Conservation (phyloP, 2,113 vertebrate species). For the Ptychochromis oligacanthus region DNA sequence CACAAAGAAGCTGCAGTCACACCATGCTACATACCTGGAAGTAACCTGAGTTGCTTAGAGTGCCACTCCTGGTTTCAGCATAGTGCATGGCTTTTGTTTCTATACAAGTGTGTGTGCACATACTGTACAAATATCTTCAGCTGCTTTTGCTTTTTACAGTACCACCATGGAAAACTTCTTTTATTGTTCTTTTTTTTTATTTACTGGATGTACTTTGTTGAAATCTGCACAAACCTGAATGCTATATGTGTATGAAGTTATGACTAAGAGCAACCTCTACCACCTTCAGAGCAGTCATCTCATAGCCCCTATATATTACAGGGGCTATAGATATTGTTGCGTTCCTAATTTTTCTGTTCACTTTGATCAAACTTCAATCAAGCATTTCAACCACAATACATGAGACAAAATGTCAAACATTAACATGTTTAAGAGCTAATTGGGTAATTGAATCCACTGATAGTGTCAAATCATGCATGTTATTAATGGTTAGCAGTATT, state of each 20-base stretch:
- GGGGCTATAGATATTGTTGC: no score
- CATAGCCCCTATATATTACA: no score
- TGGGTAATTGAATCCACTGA: no score
- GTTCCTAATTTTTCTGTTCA: accelerated
- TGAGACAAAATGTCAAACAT: neutral
- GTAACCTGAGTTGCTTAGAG: no score
- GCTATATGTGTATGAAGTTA: constrained; percentile 60
- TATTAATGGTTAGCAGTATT: no score
- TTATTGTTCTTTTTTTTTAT: neutral
- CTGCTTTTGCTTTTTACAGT: neutral
- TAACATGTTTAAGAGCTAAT: neutral
- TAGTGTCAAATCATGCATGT: no score
- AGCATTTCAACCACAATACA: neutral
- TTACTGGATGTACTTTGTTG: neutral
- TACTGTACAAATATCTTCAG: neutral
- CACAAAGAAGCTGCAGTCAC: no score
- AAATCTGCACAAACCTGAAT: neutral
- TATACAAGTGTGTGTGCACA: no score
- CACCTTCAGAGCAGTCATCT: neutral
- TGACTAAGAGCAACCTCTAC: neutral
- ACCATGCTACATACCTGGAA: no score
- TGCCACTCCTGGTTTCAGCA: no score
- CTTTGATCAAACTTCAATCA: neutral
- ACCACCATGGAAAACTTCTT: neutral
- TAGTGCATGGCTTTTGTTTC: no score